These are phyloP conservation scores for Hemistola chrysoprasaria DNA, from an alignment of 2,888 invertebrate genomes.

Conservation along the genomic window DNA sequence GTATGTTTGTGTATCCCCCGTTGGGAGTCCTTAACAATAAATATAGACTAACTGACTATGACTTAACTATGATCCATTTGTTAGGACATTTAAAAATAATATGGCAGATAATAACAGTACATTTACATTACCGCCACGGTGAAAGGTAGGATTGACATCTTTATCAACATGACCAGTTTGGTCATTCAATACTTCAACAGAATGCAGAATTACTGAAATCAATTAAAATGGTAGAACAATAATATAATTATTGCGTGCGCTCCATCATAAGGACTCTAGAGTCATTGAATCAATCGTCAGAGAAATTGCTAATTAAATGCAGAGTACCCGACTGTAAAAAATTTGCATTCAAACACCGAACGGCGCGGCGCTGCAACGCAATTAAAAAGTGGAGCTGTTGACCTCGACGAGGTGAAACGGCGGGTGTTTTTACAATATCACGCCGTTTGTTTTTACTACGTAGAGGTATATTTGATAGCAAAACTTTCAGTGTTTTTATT, in stretches of 20 bases:
- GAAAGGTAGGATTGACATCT: no score
- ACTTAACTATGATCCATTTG: no score
- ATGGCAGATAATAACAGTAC: no score
- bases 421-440: neutral
- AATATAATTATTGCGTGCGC: no score
- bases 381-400: constrained; percentile 18
- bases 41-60: no score
- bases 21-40: no score
- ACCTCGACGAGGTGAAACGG: neutral
- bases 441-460: constrained; percentile 6
- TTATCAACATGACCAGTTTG: no score
- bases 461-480: neutral
- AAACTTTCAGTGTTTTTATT: no score
- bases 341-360: constrained; percentile 8
- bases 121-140: no score
- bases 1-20: no score
- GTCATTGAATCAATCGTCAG: constrained; percentile 4
- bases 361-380: constrained; percentile 13
- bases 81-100: no score
- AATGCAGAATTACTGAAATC: neutral
- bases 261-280: neutral
- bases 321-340: constrained; percentile 4
- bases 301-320: constrained; percentile 13
- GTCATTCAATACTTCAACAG: no score
- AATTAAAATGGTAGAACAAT: neutral